These are phyloP conservation scores for Homarus americanus DNA, from an alignment of 1,140 invertebrate species.

Conservation along the genomic window DNA sequence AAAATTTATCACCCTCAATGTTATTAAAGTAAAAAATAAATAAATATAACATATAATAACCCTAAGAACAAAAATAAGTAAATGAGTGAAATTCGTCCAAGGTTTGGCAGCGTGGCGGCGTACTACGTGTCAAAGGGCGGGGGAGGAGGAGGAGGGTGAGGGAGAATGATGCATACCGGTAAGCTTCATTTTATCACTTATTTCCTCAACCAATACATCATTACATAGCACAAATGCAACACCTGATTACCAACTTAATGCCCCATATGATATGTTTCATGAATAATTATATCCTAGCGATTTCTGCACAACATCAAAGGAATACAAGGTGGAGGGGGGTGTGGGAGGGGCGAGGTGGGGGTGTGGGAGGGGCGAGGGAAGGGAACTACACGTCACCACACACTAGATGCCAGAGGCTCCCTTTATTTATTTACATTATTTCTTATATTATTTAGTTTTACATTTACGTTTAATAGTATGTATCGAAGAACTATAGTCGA, in stretches of 20 bases:
- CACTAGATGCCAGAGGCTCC: too few species aligned
- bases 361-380: not conserved
- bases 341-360: too few species aligned
- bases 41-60: not conserved
- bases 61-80: not conserved
- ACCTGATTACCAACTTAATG: too few species aligned
- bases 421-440: too few species aligned
- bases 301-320: not conserved
- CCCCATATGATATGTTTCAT: too few species aligned
- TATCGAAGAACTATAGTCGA: too few species aligned
- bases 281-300: too few species aligned
- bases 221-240: too few species aligned
- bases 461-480: too few species aligned
- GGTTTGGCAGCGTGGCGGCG: constrained; percentile 3
- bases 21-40: not conserved
- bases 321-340: not conserved
- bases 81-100: not conserved
- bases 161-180: not conserved
- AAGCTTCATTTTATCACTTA: not conserved
- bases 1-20: not conserved
- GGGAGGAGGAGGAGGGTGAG: not conserved
- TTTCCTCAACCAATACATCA: not conserved
- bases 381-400: not conserved
- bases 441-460: too few species aligned
- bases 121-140: constrained; percentile 21